Evolutionary conservation across 2,797 vertebrate genomes (phyloP).

Genomic region (Buphagus erythrorhynchus): DNA sequence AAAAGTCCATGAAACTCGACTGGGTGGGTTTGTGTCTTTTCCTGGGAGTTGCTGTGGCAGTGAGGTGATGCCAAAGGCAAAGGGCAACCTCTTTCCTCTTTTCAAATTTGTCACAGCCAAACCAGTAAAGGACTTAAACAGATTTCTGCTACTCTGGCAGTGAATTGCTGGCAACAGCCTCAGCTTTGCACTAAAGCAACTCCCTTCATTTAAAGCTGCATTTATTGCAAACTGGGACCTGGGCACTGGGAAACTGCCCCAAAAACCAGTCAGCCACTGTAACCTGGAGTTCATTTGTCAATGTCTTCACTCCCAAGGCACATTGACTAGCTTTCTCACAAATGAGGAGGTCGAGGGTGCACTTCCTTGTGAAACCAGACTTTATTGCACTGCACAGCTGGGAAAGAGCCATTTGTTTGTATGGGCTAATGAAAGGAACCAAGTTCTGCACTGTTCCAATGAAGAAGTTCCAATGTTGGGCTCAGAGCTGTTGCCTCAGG

Average conservation of each 20-base stretch:
- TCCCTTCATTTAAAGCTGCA: neutral
- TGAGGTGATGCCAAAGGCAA: neutral
- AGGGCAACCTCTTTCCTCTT: neutral
- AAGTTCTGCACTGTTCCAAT: neutral
- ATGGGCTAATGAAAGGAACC: neutral
- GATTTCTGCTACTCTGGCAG: neutral
- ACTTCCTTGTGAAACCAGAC: neutral
- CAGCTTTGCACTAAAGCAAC: neutral
- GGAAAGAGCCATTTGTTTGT: neutral
- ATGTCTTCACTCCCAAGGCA: neutral
- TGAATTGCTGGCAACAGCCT: neutral
- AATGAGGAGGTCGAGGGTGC: neutral
- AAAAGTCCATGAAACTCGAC: constrained; percentile 65
- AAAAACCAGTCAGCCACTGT: rapidly evolving
- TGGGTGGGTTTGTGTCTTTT: constrained; percentile 25
- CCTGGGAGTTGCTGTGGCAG: neutral
- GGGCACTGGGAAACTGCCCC: neutral
- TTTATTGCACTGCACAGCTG: neutral
- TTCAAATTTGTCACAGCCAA: neutral
- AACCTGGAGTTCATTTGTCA: neutral
- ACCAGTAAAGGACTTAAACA: neutral
- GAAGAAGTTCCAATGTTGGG: neutral
- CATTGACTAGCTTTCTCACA: rapidly evolving
- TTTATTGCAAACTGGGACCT: neutral
- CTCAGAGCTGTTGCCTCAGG: neutral